phyloP scores from a whole-genome alignment of 2,113 vertebrate genomes.

The Nansenia antarctica region DNA sequence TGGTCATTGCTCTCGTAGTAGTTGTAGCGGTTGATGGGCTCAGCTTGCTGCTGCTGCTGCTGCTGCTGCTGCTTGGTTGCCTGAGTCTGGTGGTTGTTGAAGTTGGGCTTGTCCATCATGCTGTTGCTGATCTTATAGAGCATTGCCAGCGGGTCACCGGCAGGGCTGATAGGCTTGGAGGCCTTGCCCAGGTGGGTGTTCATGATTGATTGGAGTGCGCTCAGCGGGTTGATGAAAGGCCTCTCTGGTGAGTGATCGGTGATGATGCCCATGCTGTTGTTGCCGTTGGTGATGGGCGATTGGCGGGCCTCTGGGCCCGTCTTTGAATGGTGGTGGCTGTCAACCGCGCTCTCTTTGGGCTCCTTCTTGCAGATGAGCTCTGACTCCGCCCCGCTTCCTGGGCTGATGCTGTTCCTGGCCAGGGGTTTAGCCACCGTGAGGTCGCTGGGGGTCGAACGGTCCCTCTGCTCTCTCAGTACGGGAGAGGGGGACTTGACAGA shows the following conservation, averaged over 20 bases:
- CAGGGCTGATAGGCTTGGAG: conserved; percentile 89
- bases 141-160: conserved; percentile 95
- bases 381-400: conserved; percentile 71
- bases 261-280: conserved; percentile 91
- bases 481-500: conserved; percentile 82
- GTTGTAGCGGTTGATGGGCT: conserved; percentile 88
- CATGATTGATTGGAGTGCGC: conserved; percentile 98
- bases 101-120: conserved; percentile 93
- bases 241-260: conserved; percentile 95
- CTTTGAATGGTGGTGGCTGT: conserved; percentile 77
- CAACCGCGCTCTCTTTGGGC: conserved; percentile 81
- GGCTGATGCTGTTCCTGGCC: conserved; percentile 76
- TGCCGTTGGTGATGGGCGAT: conserved; percentile 91
- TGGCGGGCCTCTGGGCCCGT: conserved; percentile 84
- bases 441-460: conserved; percentile 81
- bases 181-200: conserved; percentile 98
- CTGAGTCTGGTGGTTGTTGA: conserved; percentile 85
- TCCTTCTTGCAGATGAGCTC: conserved; percentile 84
- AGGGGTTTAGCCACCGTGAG: conserved; percentile 65
- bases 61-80: too few relatives aligned
- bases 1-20: conserved; percentile 89
- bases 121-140: conserved; percentile 99
- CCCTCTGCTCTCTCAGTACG: conserved; percentile 87
- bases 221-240: conserved; percentile 95
- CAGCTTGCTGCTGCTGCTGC: too few relatives aligned